Conservation (phyloP, 1,140 invertebrate genomes). For the Stegodyphus dumicola region DNA sequence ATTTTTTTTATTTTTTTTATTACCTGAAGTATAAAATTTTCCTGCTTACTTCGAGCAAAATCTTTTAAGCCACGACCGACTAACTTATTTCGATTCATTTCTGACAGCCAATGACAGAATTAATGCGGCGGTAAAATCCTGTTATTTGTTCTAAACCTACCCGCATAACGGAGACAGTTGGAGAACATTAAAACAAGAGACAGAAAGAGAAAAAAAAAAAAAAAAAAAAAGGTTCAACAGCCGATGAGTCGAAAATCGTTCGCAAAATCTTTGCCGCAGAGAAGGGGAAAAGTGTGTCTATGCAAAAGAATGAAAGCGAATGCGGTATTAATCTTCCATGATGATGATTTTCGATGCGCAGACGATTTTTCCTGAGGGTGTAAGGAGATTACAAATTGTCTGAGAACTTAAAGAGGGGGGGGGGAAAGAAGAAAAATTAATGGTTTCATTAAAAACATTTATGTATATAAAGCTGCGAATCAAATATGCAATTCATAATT, state of each 20-base stretch:
- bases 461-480: too few species aligned
- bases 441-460: too few species aligned
- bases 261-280: background rate
- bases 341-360: background rate
- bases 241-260: background rate
- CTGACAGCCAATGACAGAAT: background rate
- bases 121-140: constrained; percentile 20
- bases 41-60: too few species aligned
- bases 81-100: constrained; percentile 2
- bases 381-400: too few species aligned
- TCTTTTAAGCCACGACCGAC: background rate
- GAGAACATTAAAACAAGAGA: background rate
- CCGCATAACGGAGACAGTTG: background rate
- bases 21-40: too few species aligned
- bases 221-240: constrained; percentile 13
- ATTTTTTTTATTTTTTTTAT: too few species aligned
- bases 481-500: too few species aligned
- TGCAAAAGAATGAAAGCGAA: background rate
- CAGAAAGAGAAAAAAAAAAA: background rate
- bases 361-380: too few species aligned
- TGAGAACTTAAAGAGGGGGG: too few species aligned
- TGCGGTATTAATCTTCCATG: background rate
- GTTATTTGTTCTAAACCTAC: background rate
- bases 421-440: too few species aligned
- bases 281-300: background rate